A percentile compares a stretch with the other conserved stretches of the same genome.
Evolutionary conservation across 2,797 vertebrate species (phyloP).

Genomic region (Cyprinodon diabolis): DNA sequence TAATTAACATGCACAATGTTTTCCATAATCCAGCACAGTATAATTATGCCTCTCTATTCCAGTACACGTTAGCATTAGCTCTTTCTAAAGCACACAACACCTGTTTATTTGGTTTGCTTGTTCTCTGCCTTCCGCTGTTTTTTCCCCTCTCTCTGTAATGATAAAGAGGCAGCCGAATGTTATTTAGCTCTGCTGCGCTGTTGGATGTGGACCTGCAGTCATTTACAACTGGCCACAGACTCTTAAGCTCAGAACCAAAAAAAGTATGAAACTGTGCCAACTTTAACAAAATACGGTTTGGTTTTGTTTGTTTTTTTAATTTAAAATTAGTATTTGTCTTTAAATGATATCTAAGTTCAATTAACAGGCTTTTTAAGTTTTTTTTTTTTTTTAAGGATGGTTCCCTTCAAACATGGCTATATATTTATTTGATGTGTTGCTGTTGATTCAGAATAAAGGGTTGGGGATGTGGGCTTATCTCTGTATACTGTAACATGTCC

Average conservation of each 20-base stretch:
- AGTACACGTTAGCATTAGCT: conserved; percentile 83
- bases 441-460: conserved; percentile 60
- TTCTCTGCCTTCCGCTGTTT: conserved; percentile 54
- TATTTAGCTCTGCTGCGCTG: conserved; percentile 53
- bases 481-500: conserved; percentile 75
- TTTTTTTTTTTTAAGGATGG: conserved; percentile 24
- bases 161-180: conserved; percentile 70
- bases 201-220: conserved; percentile 55
- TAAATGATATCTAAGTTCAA: conserved; percentile 6
- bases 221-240: conserved; percentile 61
- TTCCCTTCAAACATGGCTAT: conserved; percentile 34
- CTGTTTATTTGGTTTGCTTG: conserved; percentile 84
- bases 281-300: conserved; percentile 36
- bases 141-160: conserved; percentile 38
- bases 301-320: not conserved
- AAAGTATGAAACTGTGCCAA: conserved; percentile 43
- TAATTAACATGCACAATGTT: conserved; percentile 87
- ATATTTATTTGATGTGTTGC: conserved; percentile 37
- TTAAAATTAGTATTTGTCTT: conserved; percentile 25
- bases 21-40: conserved; percentile 82
- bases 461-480: conserved; percentile 65
- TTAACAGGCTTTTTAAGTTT: conserved; percentile 20
- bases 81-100: conserved; percentile 82
- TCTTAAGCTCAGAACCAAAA: conserved; percentile 56
- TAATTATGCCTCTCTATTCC: conserved; percentile 87